Conservation (phyloP, 2,888 invertebrate genomes). For the Acanthosepion lycidas region DNA sequence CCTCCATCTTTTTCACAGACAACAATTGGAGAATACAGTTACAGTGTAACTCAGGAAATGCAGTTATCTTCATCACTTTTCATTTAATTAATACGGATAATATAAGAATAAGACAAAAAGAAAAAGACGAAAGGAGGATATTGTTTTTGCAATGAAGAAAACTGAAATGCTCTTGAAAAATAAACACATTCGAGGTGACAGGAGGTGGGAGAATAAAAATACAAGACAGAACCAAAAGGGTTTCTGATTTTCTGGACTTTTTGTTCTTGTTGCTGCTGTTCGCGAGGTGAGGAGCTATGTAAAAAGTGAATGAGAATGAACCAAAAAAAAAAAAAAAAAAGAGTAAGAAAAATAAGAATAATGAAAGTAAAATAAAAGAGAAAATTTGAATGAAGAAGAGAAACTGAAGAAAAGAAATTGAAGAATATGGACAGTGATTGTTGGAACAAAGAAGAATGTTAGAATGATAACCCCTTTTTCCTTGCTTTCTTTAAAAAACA, state of each 20-base stretch:
- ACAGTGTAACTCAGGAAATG: neutral
- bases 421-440: neutral
- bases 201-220: neutral
- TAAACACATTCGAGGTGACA: neutral
- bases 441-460: neutral
- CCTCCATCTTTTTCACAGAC: neutral
- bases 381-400: neutral
- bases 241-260: neutral
- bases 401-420: neutral
- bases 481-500: neutral
- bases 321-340: neutral
- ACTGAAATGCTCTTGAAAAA: neutral
- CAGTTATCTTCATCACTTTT: neutral
- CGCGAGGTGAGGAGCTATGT: neutral
- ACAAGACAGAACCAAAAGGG: neutral
- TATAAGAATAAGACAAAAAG: neutral
- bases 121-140: neutral
- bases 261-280: neutral
- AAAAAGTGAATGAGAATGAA: neutral
- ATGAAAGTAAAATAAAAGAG: neutral
- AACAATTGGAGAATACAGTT: neutral
- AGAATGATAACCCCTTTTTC: neutral
- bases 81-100: constrained; percentile 14
- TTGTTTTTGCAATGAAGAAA: constrained; percentile 33
- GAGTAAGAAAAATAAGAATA: neutral